phyloP scores from a whole-genome alignment of 1,140 invertebrate genomes.

The Drosophila lacteicornis region DNA sequence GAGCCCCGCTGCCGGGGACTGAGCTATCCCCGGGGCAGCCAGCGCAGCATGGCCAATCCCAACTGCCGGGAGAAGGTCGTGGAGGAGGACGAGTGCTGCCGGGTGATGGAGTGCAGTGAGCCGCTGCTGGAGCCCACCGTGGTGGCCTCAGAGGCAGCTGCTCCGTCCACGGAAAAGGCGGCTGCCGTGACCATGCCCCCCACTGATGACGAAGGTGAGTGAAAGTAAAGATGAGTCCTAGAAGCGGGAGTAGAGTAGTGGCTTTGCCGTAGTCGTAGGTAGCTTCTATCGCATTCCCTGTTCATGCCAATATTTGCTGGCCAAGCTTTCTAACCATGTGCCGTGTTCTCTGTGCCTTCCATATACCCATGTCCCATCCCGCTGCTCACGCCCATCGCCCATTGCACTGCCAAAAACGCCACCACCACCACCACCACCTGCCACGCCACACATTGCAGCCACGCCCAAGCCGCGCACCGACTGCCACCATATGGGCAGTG shows the following conservation, averaged over 20 bases:
- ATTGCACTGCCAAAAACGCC: conserved; percentile 1
- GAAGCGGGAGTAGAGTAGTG: conserved; percentile 13
- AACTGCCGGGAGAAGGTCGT: conserved; percentile 89
- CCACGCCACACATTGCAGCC: conserved; percentile 35
- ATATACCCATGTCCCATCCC: conserved; percentile 56
- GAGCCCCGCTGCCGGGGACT: conserved; percentile 88
- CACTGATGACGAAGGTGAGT: conserved; percentile 63
- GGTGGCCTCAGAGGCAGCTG: conserved; percentile 30
- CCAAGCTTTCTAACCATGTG: conserved; percentile 45
- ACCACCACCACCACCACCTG: not conserved
- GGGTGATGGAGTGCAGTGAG: conserved; percentile 87
- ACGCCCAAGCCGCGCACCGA: conserved; percentile 85
- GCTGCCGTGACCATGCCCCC: conserved; percentile 13
- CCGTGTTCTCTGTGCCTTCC: conserved; percentile 61
- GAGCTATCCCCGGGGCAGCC: conserved; percentile 87
- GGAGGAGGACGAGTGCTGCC: conserved; percentile 91
- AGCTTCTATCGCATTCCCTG: conserved; percentile 36
- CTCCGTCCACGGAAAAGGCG: conserved; percentile 8
- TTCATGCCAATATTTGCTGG: conserved; percentile 23
- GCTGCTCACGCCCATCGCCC: conserved; percentile 39
- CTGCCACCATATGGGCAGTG: conserved; percentile 91
- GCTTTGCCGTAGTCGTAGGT: conserved; percentile 39
- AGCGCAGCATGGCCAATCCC: conserved; percentile 88
- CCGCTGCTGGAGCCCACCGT: conserved; percentile 60
- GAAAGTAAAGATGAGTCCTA: not conserved